phyloP scores from a whole-genome alignment of 2,113 vertebrate genomes.

The Lycaon pictus region DNA sequence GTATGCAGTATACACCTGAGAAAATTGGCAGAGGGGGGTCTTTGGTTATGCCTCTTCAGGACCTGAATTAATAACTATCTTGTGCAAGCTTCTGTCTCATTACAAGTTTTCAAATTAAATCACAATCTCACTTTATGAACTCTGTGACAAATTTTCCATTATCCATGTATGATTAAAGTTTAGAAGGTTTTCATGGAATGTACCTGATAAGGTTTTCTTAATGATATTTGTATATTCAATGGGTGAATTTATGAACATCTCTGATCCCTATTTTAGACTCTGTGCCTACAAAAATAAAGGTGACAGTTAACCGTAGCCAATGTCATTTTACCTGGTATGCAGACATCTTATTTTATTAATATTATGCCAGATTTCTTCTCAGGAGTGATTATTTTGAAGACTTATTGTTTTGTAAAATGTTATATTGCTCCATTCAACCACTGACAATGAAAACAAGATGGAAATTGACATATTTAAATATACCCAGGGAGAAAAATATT shows the following conservation, averaged over 20 bases:
- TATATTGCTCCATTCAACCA: not conserved
- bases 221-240: not conserved
- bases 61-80: not conserved
- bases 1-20: not conserved
- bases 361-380: not conserved
- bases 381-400: slow-evolving; percentile 35
- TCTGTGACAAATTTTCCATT: not conserved
- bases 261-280: not conserved
- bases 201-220: not conserved
- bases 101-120: slow-evolving; percentile 6
- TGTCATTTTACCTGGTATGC: not conserved
- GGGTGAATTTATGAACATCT: slow-evolving; percentile 35
- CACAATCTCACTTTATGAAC: not conserved
- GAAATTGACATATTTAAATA: slow-evolving; percentile 56
- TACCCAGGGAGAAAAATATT: slow-evolving; percentile 50
- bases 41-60: not conserved
- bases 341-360: slow-evolving; percentile 9
- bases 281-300: slow-evolving; percentile 34
- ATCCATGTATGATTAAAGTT: not conserved
- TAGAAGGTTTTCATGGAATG: not conserved
- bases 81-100: not conserved
- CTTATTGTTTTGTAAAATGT: slow-evolving; percentile 16
- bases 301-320: slow-evolving; percentile 59
- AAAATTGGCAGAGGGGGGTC: not conserved
- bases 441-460: slow-evolving; percentile 58